Conservation (phyloP, 2,797 vertebrate genomes). For the Aeoliscus strigatus region DNA sequence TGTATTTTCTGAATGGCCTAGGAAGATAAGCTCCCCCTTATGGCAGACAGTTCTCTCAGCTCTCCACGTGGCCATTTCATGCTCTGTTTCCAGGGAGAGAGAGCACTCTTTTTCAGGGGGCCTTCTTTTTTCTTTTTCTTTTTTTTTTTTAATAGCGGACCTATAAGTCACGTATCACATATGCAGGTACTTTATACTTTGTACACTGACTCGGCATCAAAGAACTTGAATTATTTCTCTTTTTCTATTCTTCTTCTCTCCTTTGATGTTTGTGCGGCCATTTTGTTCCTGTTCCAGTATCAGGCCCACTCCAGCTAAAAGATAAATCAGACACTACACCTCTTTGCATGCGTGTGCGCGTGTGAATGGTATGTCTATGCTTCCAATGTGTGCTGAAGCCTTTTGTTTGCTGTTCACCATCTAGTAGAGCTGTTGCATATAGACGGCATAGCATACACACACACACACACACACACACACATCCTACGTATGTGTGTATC, state of each 20-base stretch:
- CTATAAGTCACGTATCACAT: slow-evolving; percentile 78
- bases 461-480: too few species aligned
- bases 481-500: too few species aligned
- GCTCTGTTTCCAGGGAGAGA: slow-evolving; percentile 62
- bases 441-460: slow-evolving; percentile 40
- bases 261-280: slow-evolving; percentile 50
- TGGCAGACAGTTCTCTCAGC: slow-evolving; percentile 71
- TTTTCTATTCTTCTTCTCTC: slow-evolving; percentile 35
- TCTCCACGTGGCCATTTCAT: slow-evolving; percentile 69
- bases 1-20: slow-evolving; percentile 67
- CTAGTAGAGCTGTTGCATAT: slow-evolving; percentile 51
- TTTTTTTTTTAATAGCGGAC: slow-evolving; percentile 70
- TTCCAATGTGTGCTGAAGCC: slow-evolving; percentile 34
- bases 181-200: slow-evolving; percentile 79
- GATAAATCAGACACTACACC: slow-evolving; percentile 66
- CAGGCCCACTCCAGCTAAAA: slow-evolving; percentile 53
- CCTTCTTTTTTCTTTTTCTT: slow-evolving; percentile 49
- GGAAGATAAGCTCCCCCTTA: slow-evolving; percentile 73
- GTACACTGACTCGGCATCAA: slow-evolving; percentile 69
- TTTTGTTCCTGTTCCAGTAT: slow-evolving; percentile 67
- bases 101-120: slow-evolving; percentile 67
- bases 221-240: slow-evolving; percentile 70
- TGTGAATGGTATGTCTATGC: slow-evolving; percentile 35
- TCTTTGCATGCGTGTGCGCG: slow-evolving; percentile 32
- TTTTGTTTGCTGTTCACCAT: slow-evolving; percentile 47